Percentiles rank a stretch among this genome's conserved stretches.
Conservation (phyloP, 2,113 vertebrate genomes). For the Gobiocypris rarus region DNA sequence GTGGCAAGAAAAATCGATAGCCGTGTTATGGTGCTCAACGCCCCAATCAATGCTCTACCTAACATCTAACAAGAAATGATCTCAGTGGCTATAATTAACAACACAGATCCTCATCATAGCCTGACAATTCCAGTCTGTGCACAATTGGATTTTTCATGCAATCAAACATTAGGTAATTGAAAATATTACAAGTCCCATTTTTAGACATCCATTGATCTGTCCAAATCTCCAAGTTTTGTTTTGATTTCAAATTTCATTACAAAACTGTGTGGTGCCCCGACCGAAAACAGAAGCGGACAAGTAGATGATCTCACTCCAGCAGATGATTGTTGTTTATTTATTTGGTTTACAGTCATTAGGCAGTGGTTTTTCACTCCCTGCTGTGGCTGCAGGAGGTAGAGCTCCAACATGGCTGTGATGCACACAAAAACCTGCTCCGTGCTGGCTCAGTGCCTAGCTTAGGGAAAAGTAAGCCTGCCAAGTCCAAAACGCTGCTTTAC, state of each 20-base stretch:
- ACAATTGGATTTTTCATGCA: constrained; percentile 58
- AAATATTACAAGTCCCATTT: constrained; percentile 42
- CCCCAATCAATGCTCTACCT: constrained; percentile 58
- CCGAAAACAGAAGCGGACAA: neutral
- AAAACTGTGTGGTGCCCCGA: neutral
- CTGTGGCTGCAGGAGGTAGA: constrained; percentile 48
- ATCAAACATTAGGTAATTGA: constrained; percentile 53
- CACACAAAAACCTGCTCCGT: constrained; percentile 41
- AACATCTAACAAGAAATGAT: constrained; percentile 62
- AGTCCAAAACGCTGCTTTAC: constrained; percentile 59
- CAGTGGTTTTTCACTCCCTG: constrained; percentile 47
- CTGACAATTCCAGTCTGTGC: constrained; percentile 64
- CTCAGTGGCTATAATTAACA: constrained; percentile 66
- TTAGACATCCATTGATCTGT: constrained; percentile 7
- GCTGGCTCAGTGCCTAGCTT: constrained; percentile 36
- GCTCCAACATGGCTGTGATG: constrained; percentile 42
- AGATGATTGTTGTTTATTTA: constrained; percentile 46
- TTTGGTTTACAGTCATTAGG: constrained; percentile 54
- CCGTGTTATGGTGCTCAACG: constrained; percentile 50
- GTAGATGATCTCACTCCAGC: constrained; percentile 29
- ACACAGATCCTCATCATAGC: constrained; percentile 62
- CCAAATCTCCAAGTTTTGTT: neutral
- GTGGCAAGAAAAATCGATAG: constrained; percentile 55
- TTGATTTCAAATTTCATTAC: neutral
- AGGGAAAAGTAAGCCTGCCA: constrained; percentile 47